Evolutionary conservation across 2,113 vertebrate genomes (phyloP).

Genomic region (Neoarius graeffei): DNA sequence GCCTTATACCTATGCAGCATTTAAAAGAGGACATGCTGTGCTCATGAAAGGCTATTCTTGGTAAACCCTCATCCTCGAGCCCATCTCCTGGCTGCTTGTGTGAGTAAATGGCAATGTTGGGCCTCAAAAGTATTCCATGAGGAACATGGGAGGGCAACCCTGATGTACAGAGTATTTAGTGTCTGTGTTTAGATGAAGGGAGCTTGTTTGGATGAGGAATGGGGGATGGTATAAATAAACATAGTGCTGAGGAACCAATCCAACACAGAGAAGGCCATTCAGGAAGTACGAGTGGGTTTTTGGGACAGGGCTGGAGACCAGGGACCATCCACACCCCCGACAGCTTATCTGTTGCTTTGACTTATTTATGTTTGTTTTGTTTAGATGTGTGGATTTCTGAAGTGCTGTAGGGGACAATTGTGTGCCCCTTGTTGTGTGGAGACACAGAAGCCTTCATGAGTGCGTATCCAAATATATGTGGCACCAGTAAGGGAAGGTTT

Average conservation of each 20-base stretch:
- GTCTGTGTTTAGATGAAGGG: conserved; percentile 34
- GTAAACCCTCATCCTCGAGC: background rate
- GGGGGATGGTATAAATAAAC: conserved; percentile 42
- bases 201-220: conserved; percentile 35
- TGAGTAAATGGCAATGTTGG: conserved; percentile 31
- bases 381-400: conserved; percentile 38
- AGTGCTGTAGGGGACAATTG: background rate
- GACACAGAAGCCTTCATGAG: background rate
- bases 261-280: conserved; percentile 36
- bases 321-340: background rate
- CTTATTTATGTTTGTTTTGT: conserved; percentile 38
- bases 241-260: background rate
- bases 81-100: background rate
- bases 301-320: background rate
- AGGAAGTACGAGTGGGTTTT: conserved; percentile 37
- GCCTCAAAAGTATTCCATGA: conserved; percentile 18
- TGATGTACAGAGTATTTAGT: conserved; percentile 45
- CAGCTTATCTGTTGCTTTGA: conserved; percentile 28
- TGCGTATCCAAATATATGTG: background rate
- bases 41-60: conserved; percentile 9
- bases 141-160: background rate
- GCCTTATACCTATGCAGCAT: conserved; percentile 35
- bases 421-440: conserved; percentile 15
- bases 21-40: conserved; percentile 15
- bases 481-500: background rate